Evolutionary conservation across 2,113 vertebrate species (phyloP).

Genomic region (Oreochromis tanganicae): DNA sequence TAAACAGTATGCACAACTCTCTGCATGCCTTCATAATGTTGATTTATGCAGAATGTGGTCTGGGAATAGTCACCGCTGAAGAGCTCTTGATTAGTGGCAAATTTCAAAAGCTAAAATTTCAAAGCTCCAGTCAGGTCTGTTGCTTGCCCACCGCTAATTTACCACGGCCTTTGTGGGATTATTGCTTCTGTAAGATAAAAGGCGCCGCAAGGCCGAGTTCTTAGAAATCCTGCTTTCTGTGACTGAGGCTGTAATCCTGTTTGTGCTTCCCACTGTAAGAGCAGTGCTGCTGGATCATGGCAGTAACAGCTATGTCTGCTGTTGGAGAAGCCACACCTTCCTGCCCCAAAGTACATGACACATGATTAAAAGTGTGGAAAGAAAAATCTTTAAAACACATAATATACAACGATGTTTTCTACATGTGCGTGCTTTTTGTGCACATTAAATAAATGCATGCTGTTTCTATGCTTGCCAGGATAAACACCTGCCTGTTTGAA

Average conservation of each 20-base stretch:
- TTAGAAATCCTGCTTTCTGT: not conserved
- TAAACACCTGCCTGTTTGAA: not conserved
- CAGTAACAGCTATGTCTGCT: not conserved
- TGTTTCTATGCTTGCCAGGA: not conserved
- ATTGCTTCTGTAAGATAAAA: not conserved
- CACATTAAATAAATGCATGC: not conserved
- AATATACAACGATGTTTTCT: accelerated
- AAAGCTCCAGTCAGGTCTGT: not conserved
- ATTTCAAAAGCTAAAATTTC: not conserved
- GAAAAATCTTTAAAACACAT: not conserved
- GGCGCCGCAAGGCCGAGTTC: not conserved
- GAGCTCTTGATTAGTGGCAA: not conserved
- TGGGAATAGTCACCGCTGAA: not conserved
- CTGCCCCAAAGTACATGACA: not conserved
- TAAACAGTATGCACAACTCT: not conserved
- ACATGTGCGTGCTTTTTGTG: not conserved
- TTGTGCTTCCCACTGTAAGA: slow-evolving; percentile 12
- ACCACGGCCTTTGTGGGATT: not conserved
- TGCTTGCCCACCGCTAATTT: not conserved
- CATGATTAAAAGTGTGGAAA: not conserved
- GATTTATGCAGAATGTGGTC: not conserved
- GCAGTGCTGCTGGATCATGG: not conserved
- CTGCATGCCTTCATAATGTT: not conserved
- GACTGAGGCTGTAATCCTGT: slow-evolving; percentile 20
- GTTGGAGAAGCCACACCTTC: not conserved